Base-by-base conservation (phyloP, 2,888 invertebrate genomes). In the Scelioninae gen. 1 region DNA sequence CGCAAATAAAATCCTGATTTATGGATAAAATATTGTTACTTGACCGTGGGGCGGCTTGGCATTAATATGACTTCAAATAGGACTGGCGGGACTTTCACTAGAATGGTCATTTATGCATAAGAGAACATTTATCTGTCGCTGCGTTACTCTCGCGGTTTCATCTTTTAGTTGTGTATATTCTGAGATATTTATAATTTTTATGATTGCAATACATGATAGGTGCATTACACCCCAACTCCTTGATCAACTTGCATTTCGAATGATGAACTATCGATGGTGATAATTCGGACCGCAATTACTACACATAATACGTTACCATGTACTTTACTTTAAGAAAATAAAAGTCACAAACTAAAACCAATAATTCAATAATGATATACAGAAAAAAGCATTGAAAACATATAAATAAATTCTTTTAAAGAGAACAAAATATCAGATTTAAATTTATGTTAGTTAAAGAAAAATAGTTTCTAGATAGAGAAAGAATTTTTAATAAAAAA, bases 11-110 rank as follows among this genome's bases (percentile, higher is more conserved):
- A 81, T 71, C 56, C 68, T 63, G 75, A 81, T 74, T 75, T 51
- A 75, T 56, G 81, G 76, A 68, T 76, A 81, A 80, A 80, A 60
- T 80, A 80, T 80, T 29, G 79, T 58, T 49, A 58, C 51, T 56
- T 47, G 55, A 51, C 9, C 63, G 51, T 9, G 23, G 38, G 38
- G 29, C 53, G 74, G 71, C 65, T 63, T 40, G 76, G 60, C 63
- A 81, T 76, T 81, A 81, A 81, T 81, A 75, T 65, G 34, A 62
- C 65, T 81, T 75, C 81, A 68, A 81, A 69, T 63, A 63, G 62
- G 58, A 69, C 69, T 56, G 63, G 45, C 45, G 45, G 32, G 65
- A 76, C 76, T 81, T 81, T 81, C 76, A 76, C 81, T 81, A 53
- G 56, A 56, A 23, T 60, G 45, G 47, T 16, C 16, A 69, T 76